Evolutionary conservation across 2,797 vertebrate genomes (phyloP), one percentile per base, ranked within the genome.

Genomic region (Nannoperca obscura): DNA sequence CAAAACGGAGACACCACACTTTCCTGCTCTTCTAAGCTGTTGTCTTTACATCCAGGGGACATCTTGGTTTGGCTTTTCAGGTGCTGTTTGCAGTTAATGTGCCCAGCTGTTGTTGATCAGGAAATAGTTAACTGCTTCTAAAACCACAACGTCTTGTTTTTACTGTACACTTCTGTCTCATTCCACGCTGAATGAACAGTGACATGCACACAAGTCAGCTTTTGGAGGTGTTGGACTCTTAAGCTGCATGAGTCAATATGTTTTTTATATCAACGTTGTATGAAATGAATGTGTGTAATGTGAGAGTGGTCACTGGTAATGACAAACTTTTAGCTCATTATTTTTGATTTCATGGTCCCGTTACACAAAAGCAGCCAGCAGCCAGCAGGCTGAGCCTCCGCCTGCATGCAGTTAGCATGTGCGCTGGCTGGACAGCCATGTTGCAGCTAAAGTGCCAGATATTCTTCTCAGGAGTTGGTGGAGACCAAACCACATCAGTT

Each of bases 51-150:
- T 20, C 34, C 0, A 8, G 17, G n/a, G 57, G 46, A 61, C 46
- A n/a, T 46, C 19, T 30, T 36, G 40, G 27, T 70, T 71, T 71
- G 14, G 3, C 32, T 44, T 44, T 46, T 32, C 4, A 63, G 54
- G 77, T 60, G 73, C 57, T 47, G 52, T 47, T 19, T 38, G 47
- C 74, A 71, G 76, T 69, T 64, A 42, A 53, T 58, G 22, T 27
- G 27, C 17, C 72, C 86, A 83, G 81, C 80, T 84, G 78, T 77
- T 88, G 73, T 84, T 86, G 66, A 86, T 80, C 70, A 86, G 81
- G 81, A 77, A 83, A 54, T 74, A 58, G 60, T 40, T 19, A 63
- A 58, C 60, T 68, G 65, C 61, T 76, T 46, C 69, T 24, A 24
- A 81, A 82, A 80, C 66, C 66, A 27, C 78, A 77, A 2, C 10